These are phyloP conservation scores for Pardalotus punctatus DNA, from an alignment of 2,113 vertebrate genomes.

Conservation along the genomic window DNA sequence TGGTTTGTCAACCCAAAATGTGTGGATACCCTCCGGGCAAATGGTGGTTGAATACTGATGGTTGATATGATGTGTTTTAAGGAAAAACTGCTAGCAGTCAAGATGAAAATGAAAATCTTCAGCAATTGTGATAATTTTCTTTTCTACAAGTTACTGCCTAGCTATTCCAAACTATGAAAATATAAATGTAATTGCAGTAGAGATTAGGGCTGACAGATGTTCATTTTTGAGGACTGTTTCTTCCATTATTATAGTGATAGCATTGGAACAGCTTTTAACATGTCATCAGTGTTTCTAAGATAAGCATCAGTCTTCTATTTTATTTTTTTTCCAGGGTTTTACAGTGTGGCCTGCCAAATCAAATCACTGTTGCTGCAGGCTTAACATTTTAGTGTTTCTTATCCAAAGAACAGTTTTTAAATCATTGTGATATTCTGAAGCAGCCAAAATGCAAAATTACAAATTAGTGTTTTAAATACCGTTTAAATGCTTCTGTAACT, in stretches of 20 bases:
- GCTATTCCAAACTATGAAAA: not conserved
- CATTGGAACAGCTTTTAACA: conserved; percentile 1
- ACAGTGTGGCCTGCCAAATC: conserved; percentile 24
- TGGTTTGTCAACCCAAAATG: not conserved
- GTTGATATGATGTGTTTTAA: not conserved
- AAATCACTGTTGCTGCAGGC: conserved; percentile 3
- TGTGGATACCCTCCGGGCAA: not conserved
- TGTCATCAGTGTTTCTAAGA: conserved; percentile 27
- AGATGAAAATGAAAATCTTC: not conserved
- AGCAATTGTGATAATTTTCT: not conserved
- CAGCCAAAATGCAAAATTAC: not conserved
- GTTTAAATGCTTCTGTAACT: not conserved
- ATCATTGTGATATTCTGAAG: not conserved
- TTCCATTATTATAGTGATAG: not conserved
- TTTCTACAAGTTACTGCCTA: not conserved
- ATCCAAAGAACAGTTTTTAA: not conserved
- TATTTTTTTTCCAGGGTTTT: not conserved
- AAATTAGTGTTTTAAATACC: not conserved
- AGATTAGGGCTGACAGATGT: not conserved
- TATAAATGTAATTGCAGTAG: not conserved
- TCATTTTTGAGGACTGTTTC: not conserved
- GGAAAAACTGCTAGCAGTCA: not conserved
- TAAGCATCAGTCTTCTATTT: not conserved
- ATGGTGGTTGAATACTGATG: not conserved
- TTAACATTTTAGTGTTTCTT: not conserved